Conservation (phyloP, 1,140 invertebrate genomes). For the Eulimnadia texana region DNA sequence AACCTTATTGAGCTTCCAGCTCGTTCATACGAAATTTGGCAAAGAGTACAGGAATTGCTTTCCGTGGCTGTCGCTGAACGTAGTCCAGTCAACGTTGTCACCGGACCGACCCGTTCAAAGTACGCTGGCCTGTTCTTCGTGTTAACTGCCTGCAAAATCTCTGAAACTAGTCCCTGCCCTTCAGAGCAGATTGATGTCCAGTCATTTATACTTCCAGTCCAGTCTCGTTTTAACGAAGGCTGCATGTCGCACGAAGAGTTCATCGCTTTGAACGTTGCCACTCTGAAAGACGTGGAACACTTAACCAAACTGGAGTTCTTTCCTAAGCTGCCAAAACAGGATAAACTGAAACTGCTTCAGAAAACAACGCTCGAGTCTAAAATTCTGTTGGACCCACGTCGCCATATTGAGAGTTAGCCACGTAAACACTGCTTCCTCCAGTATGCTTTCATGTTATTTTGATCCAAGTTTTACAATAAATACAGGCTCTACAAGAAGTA, state of each 20-base stretch:
- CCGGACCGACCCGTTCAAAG: slow-evolving; percentile 5
- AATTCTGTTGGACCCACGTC: not conserved
- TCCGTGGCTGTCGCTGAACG: not conserved
- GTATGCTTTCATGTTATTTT: too few species aligned
- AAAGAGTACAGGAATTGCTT: not conserved
- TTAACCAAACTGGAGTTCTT: slow-evolving; percentile 15
- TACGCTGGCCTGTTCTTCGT: slow-evolving; percentile 1
- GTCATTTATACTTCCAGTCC: slow-evolving; percentile 8
- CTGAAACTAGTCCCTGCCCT: not conserved
- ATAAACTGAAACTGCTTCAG: slow-evolving; percentile 3
- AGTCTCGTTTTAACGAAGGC: not conserved
- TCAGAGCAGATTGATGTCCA: slow-evolving; percentile 10
- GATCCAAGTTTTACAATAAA: too few species aligned
- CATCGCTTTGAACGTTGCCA: slow-evolving; percentile 11
- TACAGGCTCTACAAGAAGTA: too few species aligned
- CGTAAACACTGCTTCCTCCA: too few species aligned
- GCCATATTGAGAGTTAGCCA: not conserved
- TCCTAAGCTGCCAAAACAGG: slow-evolving; percentile 10
- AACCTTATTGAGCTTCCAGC: slow-evolving; percentile 1
- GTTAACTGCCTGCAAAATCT: slow-evolving; percentile 10
- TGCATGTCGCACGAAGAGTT: slow-evolving; percentile 8
- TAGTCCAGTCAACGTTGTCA: slow-evolving; percentile 10
- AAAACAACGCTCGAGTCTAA: slow-evolving; percentile 7
- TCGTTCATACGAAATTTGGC: not conserved
- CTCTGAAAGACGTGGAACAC: slow-evolving; percentile 14